A percentile compares a stretch with the other conserved stretches of the same genome.
Conservation (phyloP, 2,888 invertebrate genomes). For the Euzetes globulus region DNA sequence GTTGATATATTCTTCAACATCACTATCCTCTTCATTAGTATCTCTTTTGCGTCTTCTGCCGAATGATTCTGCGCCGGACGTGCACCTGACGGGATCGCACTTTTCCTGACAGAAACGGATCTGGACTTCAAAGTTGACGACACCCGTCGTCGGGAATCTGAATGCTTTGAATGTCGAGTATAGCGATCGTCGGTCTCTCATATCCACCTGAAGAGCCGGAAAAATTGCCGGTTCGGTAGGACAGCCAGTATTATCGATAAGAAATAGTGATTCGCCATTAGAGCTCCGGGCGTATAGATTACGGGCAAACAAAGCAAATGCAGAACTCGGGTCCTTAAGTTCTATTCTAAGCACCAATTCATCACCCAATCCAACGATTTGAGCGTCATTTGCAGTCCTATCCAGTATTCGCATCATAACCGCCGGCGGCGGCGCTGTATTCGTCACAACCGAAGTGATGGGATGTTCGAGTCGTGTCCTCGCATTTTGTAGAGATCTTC, state of each 20-base stretch:
- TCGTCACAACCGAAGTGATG: conserved; percentile 49
- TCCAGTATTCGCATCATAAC: conserved; percentile 49
- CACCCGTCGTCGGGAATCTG: conserved; percentile 50
- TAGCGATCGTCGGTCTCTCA: conserved; percentile 46
- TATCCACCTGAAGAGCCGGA: conserved; percentile 48
- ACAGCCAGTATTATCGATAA: conserved; percentile 50
- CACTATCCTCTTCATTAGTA: not conserved
- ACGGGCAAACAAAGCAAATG: conserved; percentile 50
- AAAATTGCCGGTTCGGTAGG: conserved; percentile 50
- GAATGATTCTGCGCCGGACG: conserved; percentile 14
- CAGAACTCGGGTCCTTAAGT: conserved; percentile 46
- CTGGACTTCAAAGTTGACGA: conserved; percentile 51
- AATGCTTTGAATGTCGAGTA: conserved; percentile 51
- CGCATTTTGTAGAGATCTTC: conserved; percentile 16
- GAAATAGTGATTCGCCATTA: conserved; percentile 49
- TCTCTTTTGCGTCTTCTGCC: conserved; percentile 29
- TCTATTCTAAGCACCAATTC: conserved; percentile 49
- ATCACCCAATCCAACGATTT: conserved; percentile 50
- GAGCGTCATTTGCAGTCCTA: conserved; percentile 48
- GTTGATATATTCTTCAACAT: not conserved
- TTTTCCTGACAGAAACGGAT: conserved; percentile 51
- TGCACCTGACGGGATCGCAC: conserved; percentile 48
- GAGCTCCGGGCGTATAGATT: conserved; percentile 50
- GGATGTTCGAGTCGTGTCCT: conserved; percentile 48
- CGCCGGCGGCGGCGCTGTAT: conserved; percentile 50